A percentile compares a stretch with the other conserved stretches of the same genome.
These are phyloP conservation scores for Semibalanus balanoides DNA, from an alignment of 1,140 invertebrate species.

Conservation along the genomic window DNA sequence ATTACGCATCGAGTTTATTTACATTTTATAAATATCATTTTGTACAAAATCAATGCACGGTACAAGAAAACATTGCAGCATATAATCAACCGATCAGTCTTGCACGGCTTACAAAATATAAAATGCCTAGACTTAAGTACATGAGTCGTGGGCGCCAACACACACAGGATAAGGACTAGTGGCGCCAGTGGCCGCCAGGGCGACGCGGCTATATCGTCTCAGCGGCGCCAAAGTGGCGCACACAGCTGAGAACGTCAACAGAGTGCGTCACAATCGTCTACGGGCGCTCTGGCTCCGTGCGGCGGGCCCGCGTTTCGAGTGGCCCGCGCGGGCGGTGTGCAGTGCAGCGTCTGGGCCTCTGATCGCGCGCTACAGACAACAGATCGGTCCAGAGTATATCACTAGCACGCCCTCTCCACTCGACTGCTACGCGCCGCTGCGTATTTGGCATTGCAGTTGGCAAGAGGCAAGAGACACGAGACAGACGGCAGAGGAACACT, in stretches of 20 bases:
- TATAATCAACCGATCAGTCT: neutral
- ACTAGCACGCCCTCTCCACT: no score
- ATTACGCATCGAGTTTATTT: neutral
- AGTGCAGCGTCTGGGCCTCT: no score
- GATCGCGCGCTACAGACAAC: no score
- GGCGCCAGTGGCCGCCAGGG: neutral
- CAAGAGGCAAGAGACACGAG: neutral
- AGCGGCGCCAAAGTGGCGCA: neutral
- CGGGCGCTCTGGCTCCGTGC: no score
- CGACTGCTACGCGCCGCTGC: no score
- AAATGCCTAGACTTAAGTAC: slow-evolving; percentile 2
- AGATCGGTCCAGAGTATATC: no score
- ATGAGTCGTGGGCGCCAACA: neutral
- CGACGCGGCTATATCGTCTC: no score
- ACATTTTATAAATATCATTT: slow-evolving; percentile 3
- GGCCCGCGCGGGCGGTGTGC: no score
- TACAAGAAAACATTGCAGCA: neutral
- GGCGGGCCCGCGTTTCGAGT: no score
- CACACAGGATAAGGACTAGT: neutral
- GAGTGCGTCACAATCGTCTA: no score
- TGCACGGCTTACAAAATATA: slow-evolving; percentile 2
- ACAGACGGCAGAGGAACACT: neutral
- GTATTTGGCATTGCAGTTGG: neutral
- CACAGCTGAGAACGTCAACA: neutral
- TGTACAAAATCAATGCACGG: neutral